Evolutionary conservation across 2,888 invertebrate genomes (phyloP).

Genomic region (Dorcus parallelipipedus): DNA sequence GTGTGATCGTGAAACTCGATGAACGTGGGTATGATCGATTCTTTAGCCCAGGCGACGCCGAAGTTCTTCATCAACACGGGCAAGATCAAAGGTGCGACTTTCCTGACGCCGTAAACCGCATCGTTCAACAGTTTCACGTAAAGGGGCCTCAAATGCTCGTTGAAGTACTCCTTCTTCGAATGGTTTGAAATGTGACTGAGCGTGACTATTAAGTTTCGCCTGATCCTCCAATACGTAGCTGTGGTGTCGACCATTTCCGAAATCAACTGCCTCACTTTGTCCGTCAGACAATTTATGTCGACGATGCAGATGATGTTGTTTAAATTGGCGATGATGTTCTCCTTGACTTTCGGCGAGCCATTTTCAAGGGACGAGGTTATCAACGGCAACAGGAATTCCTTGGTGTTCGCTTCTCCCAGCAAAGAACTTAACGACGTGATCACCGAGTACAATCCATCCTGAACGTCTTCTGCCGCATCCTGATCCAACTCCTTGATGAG

Average conservation of each 20-base stretch:
- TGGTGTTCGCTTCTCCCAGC: slow-evolving; percentile 35
- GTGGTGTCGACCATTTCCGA: slow-evolving; percentile 37
- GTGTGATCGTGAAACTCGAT: slow-evolving; percentile 35
- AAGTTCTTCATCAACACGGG: slow-evolving; percentile 41
- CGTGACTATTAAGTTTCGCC: slow-evolving; percentile 40
- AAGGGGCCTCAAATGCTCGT: slow-evolving; percentile 37
- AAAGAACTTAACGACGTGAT: slow-evolving; percentile 34
- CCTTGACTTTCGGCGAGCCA: slow-evolving; percentile 38
- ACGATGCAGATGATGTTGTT: slow-evolving; percentile 29
- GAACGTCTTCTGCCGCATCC: slow-evolving; percentile 36
- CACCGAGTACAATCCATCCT: slow-evolving; percentile 36
- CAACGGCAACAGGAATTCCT: slow-evolving; percentile 37
- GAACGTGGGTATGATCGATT: slow-evolving; percentile 37
- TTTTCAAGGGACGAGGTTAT: slow-evolving; percentile 36
- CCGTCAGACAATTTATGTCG: slow-evolving; percentile 37
- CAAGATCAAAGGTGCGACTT: slow-evolving; percentile 40
- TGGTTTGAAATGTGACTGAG: slow-evolving; percentile 39
- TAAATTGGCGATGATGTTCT: slow-evolving; percentile 40
- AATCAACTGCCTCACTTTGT: slow-evolving; percentile 37
- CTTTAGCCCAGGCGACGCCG: slow-evolving; percentile 39
- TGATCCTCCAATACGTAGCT: slow-evolving; percentile 41
- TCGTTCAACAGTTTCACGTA: slow-evolving; percentile 41
- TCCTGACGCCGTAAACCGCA: slow-evolving; percentile 39
- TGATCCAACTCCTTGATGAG: slow-evolving; percentile 32
- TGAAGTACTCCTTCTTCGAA: slow-evolving; percentile 38